A percentile compares a stretch with the other conserved stretches of the same genome.
Evolutionary conservation across 2,888 invertebrate species (phyloP).

Genomic region (Electrophaes corylata): DNA sequence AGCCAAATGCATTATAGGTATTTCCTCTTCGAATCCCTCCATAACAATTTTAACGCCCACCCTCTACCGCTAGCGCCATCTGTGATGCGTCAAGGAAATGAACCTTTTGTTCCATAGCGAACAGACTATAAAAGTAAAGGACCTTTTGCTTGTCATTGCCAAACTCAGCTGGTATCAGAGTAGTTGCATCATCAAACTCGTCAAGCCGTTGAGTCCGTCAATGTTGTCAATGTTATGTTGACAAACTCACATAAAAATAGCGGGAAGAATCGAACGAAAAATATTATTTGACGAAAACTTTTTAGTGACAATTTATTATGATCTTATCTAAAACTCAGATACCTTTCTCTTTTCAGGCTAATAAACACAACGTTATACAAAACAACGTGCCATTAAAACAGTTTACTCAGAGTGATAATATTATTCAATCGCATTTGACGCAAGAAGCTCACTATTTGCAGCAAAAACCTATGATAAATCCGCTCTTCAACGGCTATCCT

Average conservation of each 20-base stretch:
- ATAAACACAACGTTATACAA: conserved; percentile 79
- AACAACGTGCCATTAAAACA: conserved; percentile 83
- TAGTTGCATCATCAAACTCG: too few species aligned
- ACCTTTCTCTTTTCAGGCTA: conserved; percentile 55
- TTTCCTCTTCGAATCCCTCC: too few species aligned
- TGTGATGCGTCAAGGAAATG: too few species aligned
- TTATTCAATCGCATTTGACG: conserved; percentile 74
- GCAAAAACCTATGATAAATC: conserved; percentile 81
- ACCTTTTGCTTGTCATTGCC: background rate
- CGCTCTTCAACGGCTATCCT: conserved; percentile 74
- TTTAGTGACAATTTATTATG: background rate
- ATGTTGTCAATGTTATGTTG: background rate
- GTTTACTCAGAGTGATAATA: conserved; percentile 77
- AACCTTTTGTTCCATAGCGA: too few species aligned
- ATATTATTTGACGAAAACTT: background rate
- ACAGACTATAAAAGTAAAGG: too few species aligned
- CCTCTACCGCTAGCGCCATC: too few species aligned
- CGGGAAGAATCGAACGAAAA: conserved; percentile 9
- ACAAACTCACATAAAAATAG: background rate
- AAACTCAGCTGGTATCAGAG: background rate
- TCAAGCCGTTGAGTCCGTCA: too few species aligned
- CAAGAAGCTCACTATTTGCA: conserved; percentile 82
- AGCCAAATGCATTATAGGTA: too few species aligned
- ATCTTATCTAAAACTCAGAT: background rate
- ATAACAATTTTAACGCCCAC: too few species aligned